Conservation (phyloP, 2,888 invertebrate genomes). For the Harpalus rubripes region DNA sequence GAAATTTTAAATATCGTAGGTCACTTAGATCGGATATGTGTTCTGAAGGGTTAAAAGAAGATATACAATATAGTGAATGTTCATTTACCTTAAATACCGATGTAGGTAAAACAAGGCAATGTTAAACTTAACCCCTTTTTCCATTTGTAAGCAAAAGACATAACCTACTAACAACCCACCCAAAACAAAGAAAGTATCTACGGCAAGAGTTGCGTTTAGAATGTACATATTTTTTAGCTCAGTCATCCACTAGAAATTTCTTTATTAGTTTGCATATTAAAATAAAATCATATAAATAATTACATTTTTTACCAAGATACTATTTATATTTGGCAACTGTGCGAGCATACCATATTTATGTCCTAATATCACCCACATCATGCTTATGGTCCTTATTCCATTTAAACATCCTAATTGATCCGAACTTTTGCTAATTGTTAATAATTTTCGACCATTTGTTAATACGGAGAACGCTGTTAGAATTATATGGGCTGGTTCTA, state of each 20-base stretch:
- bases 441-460: conserved; percentile 75
- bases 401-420: conserved; percentile 77
- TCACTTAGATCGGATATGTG: no score
- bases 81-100: conserved; percentile 49
- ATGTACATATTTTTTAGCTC: no score
- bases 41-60: no score
- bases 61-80: no score
- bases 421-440: conserved; percentile 74
- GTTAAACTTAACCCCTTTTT: conserved; percentile 29
- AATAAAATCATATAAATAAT: neutral
- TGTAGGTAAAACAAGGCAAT: conserved; percentile 34
- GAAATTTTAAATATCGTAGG: no score
- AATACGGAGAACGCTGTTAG: no score
- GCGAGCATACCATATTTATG: conserved; percentile 64
- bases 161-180: conserved; percentile 34
- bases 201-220: conserved; percentile 28
- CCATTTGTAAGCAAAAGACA: conserved; percentile 19
- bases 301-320: conserved; percentile 7
- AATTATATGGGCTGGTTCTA: no score
- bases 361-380: no score
- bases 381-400: conserved; percentile 77
- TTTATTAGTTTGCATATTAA: neutral
- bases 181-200: conserved; percentile 26
- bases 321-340: conserved; percentile 40
- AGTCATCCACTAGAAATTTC: conserved; percentile 14